Conservation (phyloP, 2,113 vertebrate species). For the Todiramphus chloris region DNA sequence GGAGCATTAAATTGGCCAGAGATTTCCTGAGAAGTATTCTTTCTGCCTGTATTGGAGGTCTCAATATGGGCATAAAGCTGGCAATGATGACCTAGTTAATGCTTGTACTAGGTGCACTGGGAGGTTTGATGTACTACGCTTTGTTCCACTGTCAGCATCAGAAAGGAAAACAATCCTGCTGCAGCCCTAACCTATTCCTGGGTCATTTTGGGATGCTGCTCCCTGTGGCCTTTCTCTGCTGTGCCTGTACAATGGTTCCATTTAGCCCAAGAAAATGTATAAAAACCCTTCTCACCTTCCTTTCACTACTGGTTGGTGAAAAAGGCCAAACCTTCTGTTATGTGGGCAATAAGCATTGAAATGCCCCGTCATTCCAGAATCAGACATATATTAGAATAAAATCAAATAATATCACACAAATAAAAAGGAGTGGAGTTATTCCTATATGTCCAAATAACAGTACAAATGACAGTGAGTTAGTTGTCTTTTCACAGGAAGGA, state of each 20-base stretch:
- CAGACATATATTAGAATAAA: background rate
- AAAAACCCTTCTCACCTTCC: background rate
- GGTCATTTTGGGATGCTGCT: background rate
- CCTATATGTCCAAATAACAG: background rate
- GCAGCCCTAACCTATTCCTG: background rate
- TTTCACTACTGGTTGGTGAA: background rate
- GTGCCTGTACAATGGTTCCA: background rate
- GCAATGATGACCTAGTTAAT: background rate
- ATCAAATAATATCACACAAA: background rate
- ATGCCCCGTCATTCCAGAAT: background rate
- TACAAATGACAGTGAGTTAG: background rate
- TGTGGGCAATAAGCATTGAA: background rate
- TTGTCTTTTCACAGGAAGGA: background rate
- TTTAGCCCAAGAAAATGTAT: background rate
- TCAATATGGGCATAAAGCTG: background rate
- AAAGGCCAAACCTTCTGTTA: background rate
- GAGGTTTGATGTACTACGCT: rapidly evolving
- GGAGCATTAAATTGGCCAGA: background rate
- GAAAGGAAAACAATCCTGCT: background rate
- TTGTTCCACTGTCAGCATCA: background rate
- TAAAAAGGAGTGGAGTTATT: background rate
- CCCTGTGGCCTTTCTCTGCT: background rate
- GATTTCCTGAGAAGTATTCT: background rate
- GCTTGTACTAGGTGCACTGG: background rate
- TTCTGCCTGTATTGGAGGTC: background rate